phyloP scores from a whole-genome alignment of 1,140 invertebrate species.

The Bombyx mandarina region DNA sequence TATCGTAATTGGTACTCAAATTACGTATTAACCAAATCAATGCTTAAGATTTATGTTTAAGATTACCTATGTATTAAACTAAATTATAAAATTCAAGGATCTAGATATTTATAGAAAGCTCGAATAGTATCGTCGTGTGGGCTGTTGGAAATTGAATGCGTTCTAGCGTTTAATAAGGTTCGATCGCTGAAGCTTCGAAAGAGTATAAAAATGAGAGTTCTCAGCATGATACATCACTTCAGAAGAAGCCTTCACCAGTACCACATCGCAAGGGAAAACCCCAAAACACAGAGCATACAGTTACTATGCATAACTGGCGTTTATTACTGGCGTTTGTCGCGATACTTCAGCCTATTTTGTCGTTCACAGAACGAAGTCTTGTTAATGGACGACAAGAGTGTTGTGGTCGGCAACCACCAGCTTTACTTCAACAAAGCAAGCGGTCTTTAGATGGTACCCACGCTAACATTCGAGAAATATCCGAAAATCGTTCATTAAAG shows the following conservation, averaged over 20 bases:
- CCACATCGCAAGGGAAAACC: conserved; percentile 24
- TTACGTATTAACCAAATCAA: no score
- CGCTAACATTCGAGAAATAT: no score
- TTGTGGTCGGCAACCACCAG: conserved; percentile 23
- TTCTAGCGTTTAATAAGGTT: conserved; percentile 58
- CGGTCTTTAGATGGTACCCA: neutral
- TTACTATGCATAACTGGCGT: conserved; percentile 64
- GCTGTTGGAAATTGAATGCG: conserved; percentile 53
- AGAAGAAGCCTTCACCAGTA: conserved; percentile 31
- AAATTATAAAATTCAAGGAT: conserved; percentile 10
- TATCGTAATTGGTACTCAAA: no score
- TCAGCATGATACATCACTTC: conserved; percentile 33
- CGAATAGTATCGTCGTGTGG: conserved; percentile 22
- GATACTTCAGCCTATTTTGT: conserved; percentile 38
- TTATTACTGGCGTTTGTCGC: conserved; percentile 45
- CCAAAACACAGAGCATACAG: conserved; percentile 23
- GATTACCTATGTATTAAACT: no score
- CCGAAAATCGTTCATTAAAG: no score
- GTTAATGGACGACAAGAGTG: conserved; percentile 51
- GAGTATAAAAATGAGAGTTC: conserved; percentile 41
- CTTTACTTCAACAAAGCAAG: neutral
- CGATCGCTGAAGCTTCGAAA: conserved; percentile 20
- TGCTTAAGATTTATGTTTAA: no score
- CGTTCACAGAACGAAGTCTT: conserved; percentile 35
- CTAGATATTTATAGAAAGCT: conserved; percentile 5